These are phyloP conservation scores for Omphaloscelis lunosa DNA, from an alignment of 2,888 invertebrate species.

Conservation along the genomic window DNA sequence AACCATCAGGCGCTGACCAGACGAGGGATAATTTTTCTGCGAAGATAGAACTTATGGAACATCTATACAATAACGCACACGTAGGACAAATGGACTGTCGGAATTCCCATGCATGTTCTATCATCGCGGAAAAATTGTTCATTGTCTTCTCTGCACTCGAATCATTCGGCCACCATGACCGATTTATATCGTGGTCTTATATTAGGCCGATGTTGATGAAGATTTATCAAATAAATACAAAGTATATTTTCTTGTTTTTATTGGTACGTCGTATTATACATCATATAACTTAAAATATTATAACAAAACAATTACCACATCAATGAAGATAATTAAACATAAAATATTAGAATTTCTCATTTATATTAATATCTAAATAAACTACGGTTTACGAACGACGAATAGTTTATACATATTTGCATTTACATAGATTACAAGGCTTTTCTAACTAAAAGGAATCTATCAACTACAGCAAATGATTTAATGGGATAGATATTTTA, in stretches of 20 bases:
- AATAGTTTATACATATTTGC: conserved; percentile 84
- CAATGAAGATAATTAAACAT: conserved; percentile 81
- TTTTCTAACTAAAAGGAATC: conserved; percentile 72
- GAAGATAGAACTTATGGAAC: background rate
- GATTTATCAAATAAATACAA: conserved; percentile 25
- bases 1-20: no score
- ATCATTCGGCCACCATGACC: background rate
- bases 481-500: conserved; percentile 60
- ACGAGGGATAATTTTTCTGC: no score
- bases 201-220: background rate
- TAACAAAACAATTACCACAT: conserved; percentile 86
- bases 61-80: background rate
- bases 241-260: conserved; percentile 72
- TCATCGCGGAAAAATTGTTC: no score
- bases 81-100: background rate
- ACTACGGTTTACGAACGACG: conserved; percentile 76
- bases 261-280: conserved; percentile 77
- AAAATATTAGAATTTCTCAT: conserved; percentile 83
- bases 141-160: background rate
- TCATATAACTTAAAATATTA: conserved; percentile 85
- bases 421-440: conserved; percentile 89
- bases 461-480: conserved; percentile 69
- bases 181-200: background rate
- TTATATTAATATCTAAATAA: conserved; percentile 78
- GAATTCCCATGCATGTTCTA: background rate